phyloP scores from a whole-genome alignment of 2,797 vertebrate genomes.

The Spondyliosoma cantharus region DNA sequence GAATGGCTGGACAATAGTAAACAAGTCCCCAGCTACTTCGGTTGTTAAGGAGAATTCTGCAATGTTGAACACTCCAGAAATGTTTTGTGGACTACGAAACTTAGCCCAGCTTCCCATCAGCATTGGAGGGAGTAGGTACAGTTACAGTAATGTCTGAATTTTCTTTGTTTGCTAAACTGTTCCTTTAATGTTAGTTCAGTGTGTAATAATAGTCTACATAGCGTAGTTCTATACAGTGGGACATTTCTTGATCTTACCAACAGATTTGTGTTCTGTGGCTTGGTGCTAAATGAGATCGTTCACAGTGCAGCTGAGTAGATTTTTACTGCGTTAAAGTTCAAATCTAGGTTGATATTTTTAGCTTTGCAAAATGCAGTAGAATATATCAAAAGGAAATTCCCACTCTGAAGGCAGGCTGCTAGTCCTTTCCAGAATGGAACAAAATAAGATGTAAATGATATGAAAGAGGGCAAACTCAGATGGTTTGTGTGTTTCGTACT shows the following conservation, averaged over 20 bases:
- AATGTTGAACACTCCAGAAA: no score
- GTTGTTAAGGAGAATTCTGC: no score
- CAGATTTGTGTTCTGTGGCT: slow-evolving; percentile 41
- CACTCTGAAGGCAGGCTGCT: slow-evolving; percentile 64
- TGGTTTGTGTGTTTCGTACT: slow-evolving; percentile 58
- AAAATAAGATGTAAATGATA: slow-evolving; percentile 69
- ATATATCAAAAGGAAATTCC: slow-evolving; percentile 79
- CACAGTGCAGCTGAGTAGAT: slow-evolving; percentile 51
- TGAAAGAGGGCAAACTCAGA: slow-evolving; percentile 60
- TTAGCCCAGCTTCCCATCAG: no score
- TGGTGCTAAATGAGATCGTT: slow-evolving; percentile 54
- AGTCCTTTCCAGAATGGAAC: slow-evolving; percentile 54
- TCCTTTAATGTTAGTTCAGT: slow-evolving; percentile 27
- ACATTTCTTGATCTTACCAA: slow-evolving; percentile 36
- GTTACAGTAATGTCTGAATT: no score
- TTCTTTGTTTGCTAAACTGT: no score
- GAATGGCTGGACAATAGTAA: no score
- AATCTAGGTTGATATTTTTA: slow-evolving; percentile 76
- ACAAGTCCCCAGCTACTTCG: no score
- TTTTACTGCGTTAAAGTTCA: slow-evolving; percentile 59
- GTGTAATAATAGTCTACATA: slow-evolving; percentile 18
- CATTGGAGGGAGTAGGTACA: no score
- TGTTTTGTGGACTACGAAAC: no score
- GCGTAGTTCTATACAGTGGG: slow-evolving; percentile 3
- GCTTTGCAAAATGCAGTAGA: slow-evolving; percentile 67